Evolutionary conservation across 2,888 invertebrate species (phyloP), one percentile per base, ranked within the genome.

Genomic region (Netelia virgata): DNA sequence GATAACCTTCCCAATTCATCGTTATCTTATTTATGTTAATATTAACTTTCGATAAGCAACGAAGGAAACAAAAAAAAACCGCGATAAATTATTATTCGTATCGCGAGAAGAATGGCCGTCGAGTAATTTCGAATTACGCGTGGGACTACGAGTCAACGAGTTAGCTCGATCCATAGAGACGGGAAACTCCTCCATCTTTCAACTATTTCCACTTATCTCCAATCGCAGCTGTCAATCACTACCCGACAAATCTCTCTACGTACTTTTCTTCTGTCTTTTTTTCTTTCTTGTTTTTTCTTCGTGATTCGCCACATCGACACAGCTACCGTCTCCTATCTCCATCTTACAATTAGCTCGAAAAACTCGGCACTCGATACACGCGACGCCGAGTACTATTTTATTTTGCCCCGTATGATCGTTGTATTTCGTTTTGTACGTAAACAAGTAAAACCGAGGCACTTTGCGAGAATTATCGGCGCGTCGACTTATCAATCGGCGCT

Each of bases 191-290:
- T 28, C 28, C 23, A 6, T 18, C 57, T n/a, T 57, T 57, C 69
- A 47, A 73, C 53, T 79, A 75, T 66, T 83, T 79, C 59, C 75
- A 64, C 70, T 79, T 79, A 79, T 83, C 83, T 80, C 41, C 59
- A 75, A 83, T 83, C 79, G 41, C 70, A 59, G 59, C 79, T 76
- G 79, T 80, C 78, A 74, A 83, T 83, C 83, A 47, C 43, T 59
- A 50, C 59, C 28, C 23, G 43, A 63, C 41, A 64, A 76, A 50
- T 55, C 59, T 57, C 43, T 36, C 61, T 28, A 68, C 41, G 18
- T 47, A 11, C 57, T 41, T 53, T 36, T 47, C n/a, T 28, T 55
- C 70, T 8, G 1, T 23, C 3, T 23, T 41, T 59, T 43, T 18
- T 66, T 41, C n/a, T 53, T 36, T 28, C n/a, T 28, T 43, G 14